phyloP scores from a whole-genome alignment of 2,113 vertebrate genomes.

The Arvicanthis niloticus region DNA sequence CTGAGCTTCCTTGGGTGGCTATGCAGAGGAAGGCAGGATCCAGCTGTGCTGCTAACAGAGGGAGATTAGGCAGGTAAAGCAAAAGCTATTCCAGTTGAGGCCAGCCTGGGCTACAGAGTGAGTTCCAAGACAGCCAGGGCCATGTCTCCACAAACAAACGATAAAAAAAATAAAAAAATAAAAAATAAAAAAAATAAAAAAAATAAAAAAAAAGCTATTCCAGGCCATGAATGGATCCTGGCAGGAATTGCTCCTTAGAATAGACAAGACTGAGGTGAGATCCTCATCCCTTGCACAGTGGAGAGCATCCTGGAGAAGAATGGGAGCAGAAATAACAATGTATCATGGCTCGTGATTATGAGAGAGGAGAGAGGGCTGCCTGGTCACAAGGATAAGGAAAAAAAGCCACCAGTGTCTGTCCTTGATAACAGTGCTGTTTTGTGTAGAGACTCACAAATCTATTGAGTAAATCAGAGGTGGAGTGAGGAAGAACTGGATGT shows the following conservation, averaged over 20 bases:
- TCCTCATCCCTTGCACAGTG: not conserved
- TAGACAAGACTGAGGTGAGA: not conserved
- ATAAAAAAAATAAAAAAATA: too few species aligned
- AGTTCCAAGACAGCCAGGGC: too few species aligned
- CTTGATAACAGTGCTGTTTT: not conserved
- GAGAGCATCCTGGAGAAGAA: not conserved
- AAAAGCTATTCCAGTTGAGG: not conserved
- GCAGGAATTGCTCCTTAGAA: not conserved
- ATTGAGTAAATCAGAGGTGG: not conserved
- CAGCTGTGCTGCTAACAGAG: not conserved
- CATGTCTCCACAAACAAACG: too few species aligned
- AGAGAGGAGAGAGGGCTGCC: not conserved
- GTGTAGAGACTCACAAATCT: not conserved
- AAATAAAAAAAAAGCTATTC: not conserved
- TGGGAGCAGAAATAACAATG: not conserved
- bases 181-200: too few species aligned
- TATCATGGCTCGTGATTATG: not conserved
- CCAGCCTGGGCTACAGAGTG: not conserved
- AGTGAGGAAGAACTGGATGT: not conserved
- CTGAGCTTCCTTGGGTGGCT: not conserved
- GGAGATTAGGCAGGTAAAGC: not conserved
- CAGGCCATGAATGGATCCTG: not conserved
- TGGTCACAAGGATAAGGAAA: not conserved
- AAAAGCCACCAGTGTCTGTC: not conserved
- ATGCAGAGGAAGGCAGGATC: not conserved